Base-by-base conservation (phyloP, 2,113 vertebrate genomes). In the Xiphophorus maculatus region DNA sequence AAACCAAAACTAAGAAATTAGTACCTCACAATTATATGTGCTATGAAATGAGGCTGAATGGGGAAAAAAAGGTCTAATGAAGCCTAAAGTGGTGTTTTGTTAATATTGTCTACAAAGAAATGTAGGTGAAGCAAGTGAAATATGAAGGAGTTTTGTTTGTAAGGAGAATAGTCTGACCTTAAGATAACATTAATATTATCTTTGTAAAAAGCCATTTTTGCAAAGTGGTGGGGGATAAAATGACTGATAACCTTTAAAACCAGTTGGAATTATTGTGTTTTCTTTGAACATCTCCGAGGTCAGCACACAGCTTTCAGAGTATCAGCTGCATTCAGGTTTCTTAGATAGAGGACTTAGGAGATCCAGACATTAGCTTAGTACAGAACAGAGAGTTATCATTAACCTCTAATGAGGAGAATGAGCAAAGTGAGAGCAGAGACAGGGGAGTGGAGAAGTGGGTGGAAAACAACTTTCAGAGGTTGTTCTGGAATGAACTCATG, bases 231-330 rank as follows among this genome's bases (percentile, higher is more conserved):
- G 65, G 40, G 37, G 25, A 40, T 27, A 40, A 66, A 63, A 32
- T 32, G 29, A 66, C 40, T 32, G 29, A 66, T 66, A 35, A 35
- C 32, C 22, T 33, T 12, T 10, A 10, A 35, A 25, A 66, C 13
- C 22, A 66, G 64, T 35, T 66, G 64, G 33, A 66, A 9, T 66
- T 66, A 37, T 40, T 9, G 29, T 32, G 30, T 63, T 63, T 27
- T 13, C 65, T 37, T 66, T 66, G 12, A 66, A 37, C 35, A 27
- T 37, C 35, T 42, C 65, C 19, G n/a, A 66, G 65, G 65, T 67
- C 65, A 28, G n/a, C 15, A 9, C 65, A 19, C 30, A 33, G 32
- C 15, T 35, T 65, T 35, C 22, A 35, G 17, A 12, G 15, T 3
- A 5, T 44, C 2, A 42, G 13, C 13, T 27, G 28, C n/a, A 14